Percentiles rank a stretch among this genome's conserved stretches.
These are phyloP conservation scores for Sarcophaga peregrina DNA, from an alignment of 1,140 invertebrate species.

Conservation along the genomic window DNA sequence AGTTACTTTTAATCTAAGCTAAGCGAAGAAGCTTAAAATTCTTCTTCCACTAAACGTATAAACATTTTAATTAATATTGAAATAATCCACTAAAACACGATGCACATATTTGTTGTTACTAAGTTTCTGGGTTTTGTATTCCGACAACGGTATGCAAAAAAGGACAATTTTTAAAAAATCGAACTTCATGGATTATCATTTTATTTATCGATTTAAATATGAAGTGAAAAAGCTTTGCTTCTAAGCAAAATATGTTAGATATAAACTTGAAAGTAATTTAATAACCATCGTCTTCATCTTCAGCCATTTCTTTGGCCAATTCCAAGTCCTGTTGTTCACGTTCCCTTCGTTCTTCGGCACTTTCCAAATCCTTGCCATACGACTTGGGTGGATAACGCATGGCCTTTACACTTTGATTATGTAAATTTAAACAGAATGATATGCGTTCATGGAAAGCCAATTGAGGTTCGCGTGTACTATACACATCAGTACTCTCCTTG, in stretches of 20 bases:
- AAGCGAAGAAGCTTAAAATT: too few species aligned
- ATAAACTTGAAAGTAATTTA: slow-evolving; percentile 48
- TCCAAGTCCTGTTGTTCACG: slow-evolving; percentile 97
- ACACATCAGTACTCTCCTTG: slow-evolving; percentile 96
- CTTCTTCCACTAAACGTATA: too few species aligned
- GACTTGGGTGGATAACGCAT: slow-evolving; percentile 99
- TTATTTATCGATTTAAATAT: neutral
- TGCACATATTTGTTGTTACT: too few species aligned
- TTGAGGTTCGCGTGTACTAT: slow-evolving; percentile 96
- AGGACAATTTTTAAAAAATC: neutral
- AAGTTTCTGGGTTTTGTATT: too few species aligned
- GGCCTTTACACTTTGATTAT: slow-evolving; percentile 98
- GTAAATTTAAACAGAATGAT: slow-evolving; percentile 96
- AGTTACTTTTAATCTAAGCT: too few species aligned
- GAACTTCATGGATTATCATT: neutral
- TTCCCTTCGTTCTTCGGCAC: slow-evolving; percentile 95
- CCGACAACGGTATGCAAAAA: too few species aligned
- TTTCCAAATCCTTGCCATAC: slow-evolving; percentile 97
- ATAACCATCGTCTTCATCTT: slow-evolving; percentile 96
- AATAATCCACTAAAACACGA: too few species aligned
- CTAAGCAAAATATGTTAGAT: neutral
- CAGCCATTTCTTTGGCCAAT: slow-evolving; percentile 98
- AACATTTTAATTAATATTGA: too few species aligned
- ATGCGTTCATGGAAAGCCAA: slow-evolving; percentile 98
- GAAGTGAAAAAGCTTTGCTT: slow-evolving; percentile 21